These are phyloP conservation scores for Tetanocera ferruginea DNA, from an alignment of 2,888 invertebrate species.

Conservation along the genomic window DNA sequence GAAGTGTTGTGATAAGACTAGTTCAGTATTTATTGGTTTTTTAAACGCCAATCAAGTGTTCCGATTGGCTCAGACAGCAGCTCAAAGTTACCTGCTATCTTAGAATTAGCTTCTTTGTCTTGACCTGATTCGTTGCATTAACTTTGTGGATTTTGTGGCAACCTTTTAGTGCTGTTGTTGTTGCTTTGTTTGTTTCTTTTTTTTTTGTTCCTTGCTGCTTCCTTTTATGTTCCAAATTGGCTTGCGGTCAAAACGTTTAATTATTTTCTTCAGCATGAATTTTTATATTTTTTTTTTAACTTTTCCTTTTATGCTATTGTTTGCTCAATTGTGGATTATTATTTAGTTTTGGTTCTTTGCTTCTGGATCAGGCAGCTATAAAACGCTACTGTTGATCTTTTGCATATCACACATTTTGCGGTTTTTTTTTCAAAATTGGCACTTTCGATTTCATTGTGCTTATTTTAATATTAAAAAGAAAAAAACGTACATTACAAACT, in stretches of 20 bases:
- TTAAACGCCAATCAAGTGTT: conserved; percentile 24
- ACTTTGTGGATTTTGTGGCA: conserved; percentile 14
- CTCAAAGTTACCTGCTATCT: conserved; percentile 6
- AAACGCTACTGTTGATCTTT: background rate
- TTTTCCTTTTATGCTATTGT: conserved; percentile 35
- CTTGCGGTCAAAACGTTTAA: conserved; percentile 68
- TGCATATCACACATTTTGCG: conserved; percentile 44
- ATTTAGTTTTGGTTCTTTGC: background rate
- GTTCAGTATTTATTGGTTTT: conserved; percentile 45
- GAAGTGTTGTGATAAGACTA: conserved; percentile 33
- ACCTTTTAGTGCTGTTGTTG: conserved; percentile 35
- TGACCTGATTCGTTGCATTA: conserved; percentile 44
- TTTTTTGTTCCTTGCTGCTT: conserved; percentile 39
- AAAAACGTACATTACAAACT: conserved; percentile 39
- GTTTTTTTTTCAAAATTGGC: conserved; percentile 49
- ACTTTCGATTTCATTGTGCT: conserved; percentile 54
- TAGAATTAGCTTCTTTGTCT: conserved; percentile 13
- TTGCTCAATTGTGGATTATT: conserved; percentile 35
- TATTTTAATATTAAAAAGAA: conserved; percentile 26
- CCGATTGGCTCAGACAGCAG: conserved; percentile 45
- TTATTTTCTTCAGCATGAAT: conserved; percentile 48
- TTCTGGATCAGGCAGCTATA: background rate
- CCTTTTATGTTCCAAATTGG: conserved; percentile 54
- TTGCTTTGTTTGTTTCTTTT: conserved; percentile 20
- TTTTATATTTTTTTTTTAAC: background rate